These are phyloP conservation scores for Nymphicus hollandicus DNA, from an alignment of 2,113 vertebrate genomes.

Conservation along the genomic window DNA sequence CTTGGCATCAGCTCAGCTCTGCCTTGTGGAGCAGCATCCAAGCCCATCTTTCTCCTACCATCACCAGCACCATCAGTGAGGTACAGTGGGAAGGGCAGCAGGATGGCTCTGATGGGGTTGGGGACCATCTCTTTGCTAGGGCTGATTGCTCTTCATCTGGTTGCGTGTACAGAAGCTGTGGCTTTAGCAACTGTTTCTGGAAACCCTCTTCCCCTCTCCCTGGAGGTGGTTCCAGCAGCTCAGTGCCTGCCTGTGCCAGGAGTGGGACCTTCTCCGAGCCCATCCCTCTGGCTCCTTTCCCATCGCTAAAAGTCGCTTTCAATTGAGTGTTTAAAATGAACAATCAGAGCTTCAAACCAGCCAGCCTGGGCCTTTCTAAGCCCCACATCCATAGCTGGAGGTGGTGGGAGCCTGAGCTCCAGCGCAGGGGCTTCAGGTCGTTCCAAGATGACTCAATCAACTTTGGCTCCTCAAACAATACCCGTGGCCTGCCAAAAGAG, in stretches of 20 bases:
- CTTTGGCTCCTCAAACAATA: not conserved
- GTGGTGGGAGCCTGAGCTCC: not conserved
- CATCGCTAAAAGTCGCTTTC: rapidly evolving
- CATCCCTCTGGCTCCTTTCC: not conserved
- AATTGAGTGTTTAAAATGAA: not conserved
- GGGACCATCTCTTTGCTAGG: not conserved
- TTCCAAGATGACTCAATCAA: not conserved
- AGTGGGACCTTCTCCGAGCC: not conserved
- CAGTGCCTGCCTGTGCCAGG: not conserved
- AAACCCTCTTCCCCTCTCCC: not conserved
- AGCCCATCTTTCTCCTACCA: not conserved
- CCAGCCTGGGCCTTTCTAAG: not conserved
- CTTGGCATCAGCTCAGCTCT: not conserved
- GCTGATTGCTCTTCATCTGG: rapidly evolving
- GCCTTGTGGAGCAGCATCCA: not conserved
- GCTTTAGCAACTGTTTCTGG: not conserved
- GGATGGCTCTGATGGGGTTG: not conserved
- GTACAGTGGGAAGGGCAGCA: rapidly evolving
- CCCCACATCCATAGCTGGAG: not conserved
- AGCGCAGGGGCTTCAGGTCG: not conserved
- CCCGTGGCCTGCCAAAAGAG: not conserved
- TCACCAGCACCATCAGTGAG: rapidly evolving
- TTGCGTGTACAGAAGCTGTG: not conserved
- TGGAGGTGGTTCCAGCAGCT: not conserved
- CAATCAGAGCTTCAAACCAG: not conserved